phyloP scores from a whole-genome alignment of 1,140 invertebrate genomes.

The Lordiphosa stackelbergi region DNA sequence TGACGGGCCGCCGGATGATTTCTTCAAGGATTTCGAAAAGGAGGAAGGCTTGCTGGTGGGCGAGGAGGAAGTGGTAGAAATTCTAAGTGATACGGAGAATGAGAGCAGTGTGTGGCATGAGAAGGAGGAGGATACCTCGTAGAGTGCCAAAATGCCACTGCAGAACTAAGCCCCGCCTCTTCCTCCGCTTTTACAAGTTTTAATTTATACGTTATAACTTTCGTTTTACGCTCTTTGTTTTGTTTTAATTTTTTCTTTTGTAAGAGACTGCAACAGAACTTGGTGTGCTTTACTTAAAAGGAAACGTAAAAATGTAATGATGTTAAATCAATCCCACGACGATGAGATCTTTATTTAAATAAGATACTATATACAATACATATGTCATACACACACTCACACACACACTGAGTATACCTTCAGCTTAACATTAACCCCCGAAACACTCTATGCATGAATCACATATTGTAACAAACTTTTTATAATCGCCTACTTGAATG shows the following conservation, averaged over 20 bases:
- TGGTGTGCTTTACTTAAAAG: conserved; percentile 65
- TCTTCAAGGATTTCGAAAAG: conserved; percentile 40
- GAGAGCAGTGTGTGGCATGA: conserved; percentile 63
- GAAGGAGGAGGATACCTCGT: conserved; percentile 50
- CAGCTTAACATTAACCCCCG: conserved; percentile 17
- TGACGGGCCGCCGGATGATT: conserved; percentile 26
- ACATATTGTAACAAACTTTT: conserved; percentile 45
- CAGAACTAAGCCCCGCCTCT: conserved; percentile 10
- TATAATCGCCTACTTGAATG: conserved; percentile 59
- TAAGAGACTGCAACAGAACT: conserved; percentile 67
- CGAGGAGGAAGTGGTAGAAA: conserved; percentile 53
- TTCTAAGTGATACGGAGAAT: conserved; percentile 65
- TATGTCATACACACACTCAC: conserved; percentile 23
- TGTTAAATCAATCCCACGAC: neutral
- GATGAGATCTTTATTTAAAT: conserved; percentile 1
- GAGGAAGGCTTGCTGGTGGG: conserved; percentile 33
- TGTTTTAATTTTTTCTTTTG: conserved; percentile 60
- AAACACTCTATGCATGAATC: conserved; percentile 28
- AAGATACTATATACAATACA: conserved; percentile 13
- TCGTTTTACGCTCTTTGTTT: conserved; percentile 54
- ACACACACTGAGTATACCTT: conserved; percentile 24
- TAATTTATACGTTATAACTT: conserved; percentile 54
- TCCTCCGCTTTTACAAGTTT: conserved; percentile 34
- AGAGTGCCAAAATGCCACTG: conserved; percentile 27
- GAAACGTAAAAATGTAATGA: conserved; percentile 17